Conservation (phyloP, 2,888 invertebrate genomes). For the Drosophila pseudotalamancana region DNA sequence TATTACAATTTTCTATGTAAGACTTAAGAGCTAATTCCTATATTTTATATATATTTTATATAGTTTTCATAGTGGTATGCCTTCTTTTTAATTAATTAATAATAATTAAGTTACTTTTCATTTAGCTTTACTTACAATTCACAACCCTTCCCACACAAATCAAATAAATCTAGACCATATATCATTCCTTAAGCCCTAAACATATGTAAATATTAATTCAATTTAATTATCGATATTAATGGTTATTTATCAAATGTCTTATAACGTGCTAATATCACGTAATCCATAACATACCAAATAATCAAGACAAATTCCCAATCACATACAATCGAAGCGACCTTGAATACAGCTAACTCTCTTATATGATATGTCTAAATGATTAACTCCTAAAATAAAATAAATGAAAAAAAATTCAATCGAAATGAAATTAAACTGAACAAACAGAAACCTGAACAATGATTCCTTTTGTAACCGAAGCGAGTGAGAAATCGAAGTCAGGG, state of each 20-base stretch:
- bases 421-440: slow-evolving; percentile 6
- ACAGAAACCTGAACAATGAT: slow-evolving; percentile 27
- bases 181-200: no score
- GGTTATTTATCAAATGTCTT: neutral
- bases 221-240: neutral
- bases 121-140: no score
- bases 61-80: no score
- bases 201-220: no score
- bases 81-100: no score
- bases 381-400: slow-evolving; percentile 8
- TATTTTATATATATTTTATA: no score
- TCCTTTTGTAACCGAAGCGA: slow-evolving; percentile 33
- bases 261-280: neutral
- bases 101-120: no score
- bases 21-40: no score
- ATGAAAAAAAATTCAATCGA: slow-evolving; percentile 6
- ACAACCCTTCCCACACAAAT: no score
- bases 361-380: slow-evolving; percentile 18
- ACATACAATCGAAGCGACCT: slow-evolving; percentile 6
- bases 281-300: neutral
- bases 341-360: slow-evolving; percentile 4
- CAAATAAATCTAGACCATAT: no score
- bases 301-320: slow-evolving; percentile 7
- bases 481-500: slow-evolving; percentile 55
- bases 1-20: no score